Percentiles rank a stretch among this genome's conserved stretches.
phyloP scores from a whole-genome alignment of 30 jellyfish, hydroid and myxozoan species.

The Aurelia sp. region DNA sequence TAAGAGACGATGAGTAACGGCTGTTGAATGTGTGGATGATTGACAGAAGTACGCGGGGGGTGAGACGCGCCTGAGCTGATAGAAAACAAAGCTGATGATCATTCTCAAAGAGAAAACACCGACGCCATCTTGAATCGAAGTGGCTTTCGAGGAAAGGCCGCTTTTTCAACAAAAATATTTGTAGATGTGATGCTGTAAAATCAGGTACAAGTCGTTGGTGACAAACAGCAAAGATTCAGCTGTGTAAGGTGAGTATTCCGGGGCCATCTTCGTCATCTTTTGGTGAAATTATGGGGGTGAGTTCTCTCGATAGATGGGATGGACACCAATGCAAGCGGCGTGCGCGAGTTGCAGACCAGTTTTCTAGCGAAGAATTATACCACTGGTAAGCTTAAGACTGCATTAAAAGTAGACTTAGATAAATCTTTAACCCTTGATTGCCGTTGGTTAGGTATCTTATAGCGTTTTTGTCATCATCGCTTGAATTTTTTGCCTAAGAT shows the following conservation, averaged over 20 bases:
- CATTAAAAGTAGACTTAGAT: too few species aligned
- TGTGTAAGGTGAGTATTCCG: neutral
- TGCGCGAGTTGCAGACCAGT: neutral
- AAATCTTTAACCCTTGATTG: too few species aligned
- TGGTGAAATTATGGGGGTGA: too few species aligned
- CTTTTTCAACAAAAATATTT: neutral
- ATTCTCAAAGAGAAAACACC: conserved; percentile 51
- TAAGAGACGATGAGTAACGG: conserved; percentile 61
- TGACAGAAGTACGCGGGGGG: conserved; percentile 93
- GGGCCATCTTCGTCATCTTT: neutral
- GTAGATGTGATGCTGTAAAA: neutral
- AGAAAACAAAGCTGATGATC: conserved; percentile 75
- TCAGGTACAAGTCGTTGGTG: neutral
- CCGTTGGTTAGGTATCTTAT: too few species aligned
- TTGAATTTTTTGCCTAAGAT: too few species aligned
- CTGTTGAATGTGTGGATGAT: conserved; percentile 64
- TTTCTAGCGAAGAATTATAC: neutral
- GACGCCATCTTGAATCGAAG: conserved; percentile 80
- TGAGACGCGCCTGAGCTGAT: conserved; percentile 94
- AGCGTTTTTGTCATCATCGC: too few species aligned
- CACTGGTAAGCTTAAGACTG: too few species aligned
- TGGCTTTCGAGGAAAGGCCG: neutral
- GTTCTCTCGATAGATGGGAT: neutral
- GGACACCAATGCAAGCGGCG: neutral
- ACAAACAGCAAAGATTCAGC: neutral